Conservation (phyloP, 2,888 invertebrate genomes). For the Bimastos eiseni region DNA sequence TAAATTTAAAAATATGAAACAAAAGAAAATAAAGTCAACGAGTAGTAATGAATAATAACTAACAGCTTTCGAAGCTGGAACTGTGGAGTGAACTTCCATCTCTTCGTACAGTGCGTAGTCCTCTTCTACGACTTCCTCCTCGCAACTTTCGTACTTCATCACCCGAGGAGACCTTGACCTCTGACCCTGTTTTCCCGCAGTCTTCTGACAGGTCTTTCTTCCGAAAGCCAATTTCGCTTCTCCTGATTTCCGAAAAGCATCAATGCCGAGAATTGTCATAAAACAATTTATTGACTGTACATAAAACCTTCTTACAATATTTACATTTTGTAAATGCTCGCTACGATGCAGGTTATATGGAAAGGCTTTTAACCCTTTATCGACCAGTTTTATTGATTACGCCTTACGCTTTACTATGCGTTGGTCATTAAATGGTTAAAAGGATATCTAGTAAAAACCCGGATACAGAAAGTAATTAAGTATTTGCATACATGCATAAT, state of each 20-base stretch:
- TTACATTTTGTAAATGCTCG: too few species aligned
- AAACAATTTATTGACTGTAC: background rate
- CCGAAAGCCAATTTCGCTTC: background rate
- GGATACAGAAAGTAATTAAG: too few species aligned
- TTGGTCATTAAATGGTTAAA: too few species aligned
- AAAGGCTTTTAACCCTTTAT: too few species aligned
- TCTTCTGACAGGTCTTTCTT: conserved; percentile 16
- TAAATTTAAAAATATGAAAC: background rate
- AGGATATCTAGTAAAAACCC: too few species aligned
- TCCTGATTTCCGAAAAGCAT: background rate
- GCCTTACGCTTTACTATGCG: too few species aligned
- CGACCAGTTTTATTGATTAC: too few species aligned
- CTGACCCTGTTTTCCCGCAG: background rate
- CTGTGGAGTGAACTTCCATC: background rate
- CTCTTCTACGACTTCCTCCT: conserved; percentile 7
- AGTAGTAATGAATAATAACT: background rate
- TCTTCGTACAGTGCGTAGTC: background rate
- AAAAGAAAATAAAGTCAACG: background rate
- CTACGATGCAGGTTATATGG: too few species aligned
- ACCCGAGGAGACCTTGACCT: background rate
- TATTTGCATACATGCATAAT: too few species aligned
- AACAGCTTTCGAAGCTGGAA: background rate
- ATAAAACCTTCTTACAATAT: background rate
- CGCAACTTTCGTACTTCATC: conserved; percentile 17
- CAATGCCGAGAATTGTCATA: background rate